Evolutionary conservation across 1,140 invertebrate genomes (phyloP).

Genomic region (Diorhabda elongata): DNA sequence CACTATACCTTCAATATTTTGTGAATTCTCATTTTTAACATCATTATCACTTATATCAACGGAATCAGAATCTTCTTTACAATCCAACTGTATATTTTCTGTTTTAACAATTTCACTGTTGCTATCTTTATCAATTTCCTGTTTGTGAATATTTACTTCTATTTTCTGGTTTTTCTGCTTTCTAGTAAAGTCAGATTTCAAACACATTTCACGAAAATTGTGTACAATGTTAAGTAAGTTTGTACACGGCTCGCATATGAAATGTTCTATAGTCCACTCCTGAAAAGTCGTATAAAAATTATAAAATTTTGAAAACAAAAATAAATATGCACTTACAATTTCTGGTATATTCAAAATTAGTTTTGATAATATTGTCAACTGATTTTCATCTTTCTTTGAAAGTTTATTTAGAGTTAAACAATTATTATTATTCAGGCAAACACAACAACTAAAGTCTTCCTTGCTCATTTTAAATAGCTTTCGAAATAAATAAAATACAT

Average conservation of each 20-base stretch:
- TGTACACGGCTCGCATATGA: slow-evolving; percentile 29
- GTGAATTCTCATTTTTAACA: not conserved
- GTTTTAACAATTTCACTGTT: no score
- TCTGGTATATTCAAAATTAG: slow-evolving; percentile 27
- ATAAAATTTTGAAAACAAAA: slow-evolving; percentile 7
- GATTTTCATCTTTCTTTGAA: slow-evolving; percentile 22
- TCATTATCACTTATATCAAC: not conserved
- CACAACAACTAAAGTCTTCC: slow-evolving; percentile 23
- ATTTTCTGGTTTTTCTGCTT: slow-evolving; percentile 7
- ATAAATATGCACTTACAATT: slow-evolving; percentile 28
- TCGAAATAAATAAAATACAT: no score
- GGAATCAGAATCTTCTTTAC: not conserved
- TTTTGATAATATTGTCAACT: slow-evolving; percentile 22
- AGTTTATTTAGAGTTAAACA: slow-evolving; percentile 23
- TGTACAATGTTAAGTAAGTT: slow-evolving; percentile 30
- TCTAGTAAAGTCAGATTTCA: slow-evolving; percentile 23
- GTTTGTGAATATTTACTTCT: not conserved
- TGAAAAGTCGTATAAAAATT: slow-evolving; percentile 16
- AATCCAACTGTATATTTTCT: no score
- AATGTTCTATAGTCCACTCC: slow-evolving; percentile 25
- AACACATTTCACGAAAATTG: slow-evolving; percentile 26
- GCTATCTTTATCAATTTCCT: not conserved
- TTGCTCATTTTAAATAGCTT: slow-evolving; percentile 8
- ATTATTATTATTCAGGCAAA: slow-evolving; percentile 23
- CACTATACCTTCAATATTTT: not conserved